Evolutionary conservation across 2,797 vertebrate genomes (phyloP), one percentile per base, ranked within the genome.

Genomic region (Enteromius mattozi): DNA sequence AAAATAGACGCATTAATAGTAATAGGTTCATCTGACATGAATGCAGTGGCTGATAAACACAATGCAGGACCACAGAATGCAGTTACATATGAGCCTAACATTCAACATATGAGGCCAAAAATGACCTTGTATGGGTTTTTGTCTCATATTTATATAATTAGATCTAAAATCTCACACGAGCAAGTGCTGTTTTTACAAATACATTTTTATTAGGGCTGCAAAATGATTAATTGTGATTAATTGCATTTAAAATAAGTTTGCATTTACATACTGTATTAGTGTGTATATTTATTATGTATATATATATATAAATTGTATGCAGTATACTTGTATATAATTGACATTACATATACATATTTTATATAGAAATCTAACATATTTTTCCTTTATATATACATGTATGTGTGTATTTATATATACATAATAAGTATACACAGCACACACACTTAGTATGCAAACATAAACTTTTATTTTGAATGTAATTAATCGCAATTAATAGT

Each of bases 1-100:
- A 33, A 74, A 74, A 51, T 17, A 76, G 49, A 59, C 21, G 16
- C 33, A 66, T 66, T 63, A 63, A 63, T 63, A 63, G 59, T 16
- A 63, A 30, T 27, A 63, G 24, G 59, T 63, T 63, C 24, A 63
- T 27, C 12, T 27, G 5, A 51, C 45, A 74, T 51, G 27, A 27
- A 3, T 72, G 16, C 1, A 49, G n/a, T 4, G 61, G 19, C 59
- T 65, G 27, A 5, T 61, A 10, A 61, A 27, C 56, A 24, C 4
- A 10, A 27, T 27, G 59, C n/a, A 61, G 56, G n/a, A 61, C 1
- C 8, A 56, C 13, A 61, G 1, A 24, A 59, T 12, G n/a, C 21
- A 61, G n/a, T 61, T 61, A 61, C 9, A 42, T 14, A 5, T 13
- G 56, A 24, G n/a, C 3, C n/a, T 24, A 12, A 24, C n/a, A 61